A percentile compares a stretch with the other conserved stretches of the same genome.
Evolutionary conservation across 2,113 vertebrate species (phyloP).

Genomic region (Ptychochromis oligacanthus): DNA sequence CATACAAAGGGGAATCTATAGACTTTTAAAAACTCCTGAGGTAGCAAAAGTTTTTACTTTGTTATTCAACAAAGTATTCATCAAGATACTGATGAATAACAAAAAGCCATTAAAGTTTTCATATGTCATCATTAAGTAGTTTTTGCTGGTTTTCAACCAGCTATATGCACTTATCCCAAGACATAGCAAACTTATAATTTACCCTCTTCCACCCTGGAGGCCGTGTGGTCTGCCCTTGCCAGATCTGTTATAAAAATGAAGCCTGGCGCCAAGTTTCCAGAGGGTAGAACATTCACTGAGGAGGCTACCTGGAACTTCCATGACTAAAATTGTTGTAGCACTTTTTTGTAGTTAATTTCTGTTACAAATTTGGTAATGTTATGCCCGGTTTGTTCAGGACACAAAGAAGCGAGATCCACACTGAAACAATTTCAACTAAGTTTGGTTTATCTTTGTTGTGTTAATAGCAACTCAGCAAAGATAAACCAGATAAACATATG

Average conservation of each 20-base stretch:
- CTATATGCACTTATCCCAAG: background rate
- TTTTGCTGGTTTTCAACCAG: background rate
- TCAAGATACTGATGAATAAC: conserved; percentile 1
- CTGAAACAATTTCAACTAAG: background rate
- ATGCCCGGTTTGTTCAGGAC: background rate
- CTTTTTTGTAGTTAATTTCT: background rate
- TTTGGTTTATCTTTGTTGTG: too few relatives aligned
- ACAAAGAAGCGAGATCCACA: background rate
- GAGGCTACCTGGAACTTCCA: background rate
- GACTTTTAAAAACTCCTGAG: conserved; percentile 7
- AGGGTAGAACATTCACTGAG: background rate
- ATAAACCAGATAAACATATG: background rate
- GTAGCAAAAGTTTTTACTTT: conserved; percentile 3
- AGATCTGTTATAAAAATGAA: background rate
- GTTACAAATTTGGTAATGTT: background rate
- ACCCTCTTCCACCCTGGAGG: background rate
- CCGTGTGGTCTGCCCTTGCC: background rate
- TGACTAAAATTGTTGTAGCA: background rate
- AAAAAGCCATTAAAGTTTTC: background rate
- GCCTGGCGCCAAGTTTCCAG: background rate
- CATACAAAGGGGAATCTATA: conserved; percentile 19
- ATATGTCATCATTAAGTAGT: background rate
- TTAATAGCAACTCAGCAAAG: background rate
- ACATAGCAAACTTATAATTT: background rate
- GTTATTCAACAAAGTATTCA: background rate